Percentiles rank a stretch among this genome's conserved stretches.
Evolutionary conservation across 2,113 vertebrate genomes (phyloP).

Genomic region (Sinosuthora webbiana): DNA sequence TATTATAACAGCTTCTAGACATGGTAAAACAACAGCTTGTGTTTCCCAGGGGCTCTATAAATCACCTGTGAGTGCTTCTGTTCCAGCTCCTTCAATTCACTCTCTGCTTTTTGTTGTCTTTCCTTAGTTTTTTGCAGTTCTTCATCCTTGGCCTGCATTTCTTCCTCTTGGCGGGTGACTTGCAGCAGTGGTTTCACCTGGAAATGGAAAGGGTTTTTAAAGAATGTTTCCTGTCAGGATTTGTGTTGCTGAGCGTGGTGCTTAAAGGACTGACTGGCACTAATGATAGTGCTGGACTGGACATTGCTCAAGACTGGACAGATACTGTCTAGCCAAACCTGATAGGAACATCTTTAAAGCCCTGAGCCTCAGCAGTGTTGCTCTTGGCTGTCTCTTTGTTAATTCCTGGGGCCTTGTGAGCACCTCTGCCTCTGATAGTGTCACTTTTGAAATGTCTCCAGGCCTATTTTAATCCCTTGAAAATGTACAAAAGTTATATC

Average conservation of each 20-base stretch:
- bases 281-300: neutral
- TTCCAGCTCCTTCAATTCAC: slow-evolving; percentile 85
- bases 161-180: slow-evolving; percentile 94
- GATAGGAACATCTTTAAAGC: neutral
- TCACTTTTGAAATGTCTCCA: neutral
- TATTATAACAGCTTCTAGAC: neutral
- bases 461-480: neutral
- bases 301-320: neutral
- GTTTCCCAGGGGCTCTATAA: neutral
- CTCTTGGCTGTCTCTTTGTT: neutral
- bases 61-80: slow-evolving; percentile 87
- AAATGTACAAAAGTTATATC: neutral
- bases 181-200: slow-evolving; percentile 97
- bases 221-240: neutral
- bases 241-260: neutral
- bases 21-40: neutral
- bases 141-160: slow-evolving; percentile 94
- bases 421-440: neutral
- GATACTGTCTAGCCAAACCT: neutral
- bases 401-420: neutral
- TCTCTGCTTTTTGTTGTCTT: slow-evolving; percentile 81
- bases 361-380: neutral
- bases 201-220: neutral
- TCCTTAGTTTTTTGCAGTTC: slow-evolving; percentile 86
- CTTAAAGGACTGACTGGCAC: neutral